A percentile compares a stretch with the other conserved stretches of the same genome.
Evolutionary conservation across 2,113 vertebrate genomes (phyloP).

Genomic region (Zosterops borbonicus): DNA sequence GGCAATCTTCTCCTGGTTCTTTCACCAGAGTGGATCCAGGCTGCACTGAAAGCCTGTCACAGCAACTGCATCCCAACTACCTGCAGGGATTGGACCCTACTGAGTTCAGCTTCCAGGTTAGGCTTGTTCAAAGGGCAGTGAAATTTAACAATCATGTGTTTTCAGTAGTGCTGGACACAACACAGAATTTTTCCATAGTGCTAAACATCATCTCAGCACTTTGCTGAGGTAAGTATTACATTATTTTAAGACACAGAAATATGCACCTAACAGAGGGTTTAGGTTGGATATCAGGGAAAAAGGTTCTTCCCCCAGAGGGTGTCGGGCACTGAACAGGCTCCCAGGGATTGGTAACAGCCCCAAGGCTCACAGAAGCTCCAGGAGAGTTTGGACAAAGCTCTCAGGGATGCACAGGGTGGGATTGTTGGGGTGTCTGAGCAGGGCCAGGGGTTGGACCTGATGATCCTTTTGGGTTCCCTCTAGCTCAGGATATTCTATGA

Average conservation of each 20-base stretch:
- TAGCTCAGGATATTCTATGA: background rate
- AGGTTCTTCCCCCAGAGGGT: background rate
- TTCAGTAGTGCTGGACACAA: background rate
- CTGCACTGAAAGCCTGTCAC: background rate
- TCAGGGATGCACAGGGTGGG: background rate
- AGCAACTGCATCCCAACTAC: background rate
- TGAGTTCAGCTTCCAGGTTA: background rate
- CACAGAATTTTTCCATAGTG: background rate
- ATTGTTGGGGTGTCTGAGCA: background rate
- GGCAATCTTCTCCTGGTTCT: background rate
- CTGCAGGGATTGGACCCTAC: background rate
- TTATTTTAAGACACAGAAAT: background rate
- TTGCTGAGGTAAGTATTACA: background rate
- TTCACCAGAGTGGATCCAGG: background rate
- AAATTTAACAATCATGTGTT: background rate
- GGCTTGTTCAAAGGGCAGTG: background rate
- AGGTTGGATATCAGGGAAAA: background rate
- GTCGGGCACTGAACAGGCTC: background rate
- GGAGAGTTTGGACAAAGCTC: rapidly evolving
- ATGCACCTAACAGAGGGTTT: background rate
- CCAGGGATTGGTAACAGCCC: background rate
- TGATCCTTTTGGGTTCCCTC: too few relatives aligned
- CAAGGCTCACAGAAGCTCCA: background rate
- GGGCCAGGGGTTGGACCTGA: rapidly evolving
- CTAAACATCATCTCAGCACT: background rate